A percentile compares a stretch with the other conserved stretches of the same genome.
Evolutionary conservation across 2,797 vertebrate species (phyloP).

Genomic region (Karalla daura): DNA sequence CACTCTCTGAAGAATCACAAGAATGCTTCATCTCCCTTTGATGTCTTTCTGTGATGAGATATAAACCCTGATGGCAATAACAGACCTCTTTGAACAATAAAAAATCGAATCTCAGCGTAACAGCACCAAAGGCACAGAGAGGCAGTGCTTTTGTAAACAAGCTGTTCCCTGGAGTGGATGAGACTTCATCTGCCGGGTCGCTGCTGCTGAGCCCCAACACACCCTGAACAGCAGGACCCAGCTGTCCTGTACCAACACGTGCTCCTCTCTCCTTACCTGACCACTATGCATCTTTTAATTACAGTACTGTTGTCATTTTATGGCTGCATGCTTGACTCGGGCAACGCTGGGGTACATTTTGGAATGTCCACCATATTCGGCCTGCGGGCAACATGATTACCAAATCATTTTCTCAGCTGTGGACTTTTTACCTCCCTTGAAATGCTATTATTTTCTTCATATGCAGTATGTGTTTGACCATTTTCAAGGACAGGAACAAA

Average conservation of each 20-base stretch:
- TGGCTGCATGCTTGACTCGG: background rate
- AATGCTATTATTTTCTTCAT: background rate
- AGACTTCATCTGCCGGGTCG: slow-evolving; percentile 33
- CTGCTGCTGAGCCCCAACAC: slow-evolving; percentile 25
- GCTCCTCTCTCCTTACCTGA: background rate
- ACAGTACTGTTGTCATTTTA: background rate
- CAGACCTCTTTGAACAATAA: slow-evolving; percentile 77
- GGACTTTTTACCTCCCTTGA: background rate
- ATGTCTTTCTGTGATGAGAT: slow-evolving; percentile 76
- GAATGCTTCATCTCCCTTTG: slow-evolving; percentile 67
- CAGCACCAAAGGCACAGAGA: slow-evolving; percentile 62
- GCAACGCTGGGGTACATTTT: background rate
- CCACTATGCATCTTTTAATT: background rate
- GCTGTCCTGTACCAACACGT: background rate
- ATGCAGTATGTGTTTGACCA: background rate
- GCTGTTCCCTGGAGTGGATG: slow-evolving; percentile 55
- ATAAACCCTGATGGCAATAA: slow-evolving; percentile 75
- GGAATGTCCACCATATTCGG: background rate
- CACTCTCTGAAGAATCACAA: slow-evolving; percentile 57
- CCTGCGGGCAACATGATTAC: background rate
- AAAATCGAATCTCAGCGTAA: slow-evolving; percentile 66
- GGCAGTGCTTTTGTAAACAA: slow-evolving; percentile 69
- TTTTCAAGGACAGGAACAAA: background rate
- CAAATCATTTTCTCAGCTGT: background rate
- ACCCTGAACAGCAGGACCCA: background rate